phyloP scores from a whole-genome alignment of 2,113 vertebrate species.

The Odobenus rosmarus region DNA sequence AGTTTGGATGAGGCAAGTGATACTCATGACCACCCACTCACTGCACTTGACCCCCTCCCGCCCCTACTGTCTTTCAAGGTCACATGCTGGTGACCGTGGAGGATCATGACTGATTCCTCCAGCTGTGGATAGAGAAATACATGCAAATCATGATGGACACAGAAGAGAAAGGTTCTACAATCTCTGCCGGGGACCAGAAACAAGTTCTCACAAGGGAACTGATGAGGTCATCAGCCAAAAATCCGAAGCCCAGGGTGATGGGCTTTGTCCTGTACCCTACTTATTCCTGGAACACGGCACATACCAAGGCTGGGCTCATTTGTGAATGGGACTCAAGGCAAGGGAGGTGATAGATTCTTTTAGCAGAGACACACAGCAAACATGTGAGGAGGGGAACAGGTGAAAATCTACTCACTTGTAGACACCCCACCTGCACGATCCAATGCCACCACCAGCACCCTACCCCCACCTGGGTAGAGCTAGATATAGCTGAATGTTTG shows the following conservation, averaged over 20 bases:
- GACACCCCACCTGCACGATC: neutral
- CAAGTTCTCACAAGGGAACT: neutral
- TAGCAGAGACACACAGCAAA: neutral
- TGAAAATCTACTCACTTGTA: neutral
- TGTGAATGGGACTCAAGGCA: neutral
- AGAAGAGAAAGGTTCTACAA: fast-evolving
- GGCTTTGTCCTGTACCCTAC: neutral
- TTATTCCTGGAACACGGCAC: neutral
- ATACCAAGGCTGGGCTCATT: neutral
- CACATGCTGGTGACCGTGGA: constrained; percentile 8
- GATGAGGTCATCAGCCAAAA: neutral
- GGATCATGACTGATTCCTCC: neutral
- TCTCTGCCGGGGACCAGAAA: neutral
- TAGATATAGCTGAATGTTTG: neutral
- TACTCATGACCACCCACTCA: no score
- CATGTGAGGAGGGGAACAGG: fast-evolving
- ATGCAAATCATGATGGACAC: neutral
- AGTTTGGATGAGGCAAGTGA: neutral
- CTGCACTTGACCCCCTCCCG: neutral
- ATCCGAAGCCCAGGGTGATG: neutral
- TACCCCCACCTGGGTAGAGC: neutral
- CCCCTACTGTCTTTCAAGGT: neutral
- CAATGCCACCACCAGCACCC: fast-evolving
- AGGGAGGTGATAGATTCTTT: neutral
- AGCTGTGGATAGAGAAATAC: neutral